phyloP scores from a whole-genome alignment of 2,888 invertebrate species.

The Micoletzkya japonica region DNA sequence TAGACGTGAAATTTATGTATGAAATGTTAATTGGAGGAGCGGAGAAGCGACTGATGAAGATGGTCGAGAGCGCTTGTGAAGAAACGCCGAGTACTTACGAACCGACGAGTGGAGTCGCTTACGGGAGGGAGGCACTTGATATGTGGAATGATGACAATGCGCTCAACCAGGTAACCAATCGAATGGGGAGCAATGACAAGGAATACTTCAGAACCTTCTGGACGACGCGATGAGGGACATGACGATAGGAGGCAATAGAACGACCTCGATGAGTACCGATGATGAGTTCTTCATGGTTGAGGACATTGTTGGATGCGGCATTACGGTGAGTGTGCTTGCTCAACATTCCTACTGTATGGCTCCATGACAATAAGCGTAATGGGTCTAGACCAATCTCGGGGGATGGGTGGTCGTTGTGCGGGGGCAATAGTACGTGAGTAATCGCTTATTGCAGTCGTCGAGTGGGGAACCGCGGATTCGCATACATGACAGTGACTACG shows the following conservation, averaged over 20 bases:
- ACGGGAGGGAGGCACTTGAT: conserved; percentile 18
- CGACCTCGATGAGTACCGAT: conserved; percentile 36
- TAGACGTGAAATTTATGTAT: background rate
- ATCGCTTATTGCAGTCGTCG: conserved; percentile 26
- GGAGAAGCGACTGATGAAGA: conserved; percentile 1
- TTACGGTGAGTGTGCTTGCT: conserved; percentile 36
- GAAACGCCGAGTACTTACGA: background rate
- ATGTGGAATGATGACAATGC: background rate
- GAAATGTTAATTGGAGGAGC: background rate
- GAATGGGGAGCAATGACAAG: background rate
- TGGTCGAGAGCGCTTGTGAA: conserved; percentile 20
- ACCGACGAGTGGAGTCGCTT: background rate
- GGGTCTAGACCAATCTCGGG: no score
- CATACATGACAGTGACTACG: conserved; percentile 24
- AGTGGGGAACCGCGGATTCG: conserved; percentile 38
- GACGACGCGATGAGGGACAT: conserved; percentile 23
- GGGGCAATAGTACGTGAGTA: background rate
- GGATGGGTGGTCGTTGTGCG: background rate
- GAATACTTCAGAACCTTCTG: conserved; percentile 18
- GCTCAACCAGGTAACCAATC: background rate
- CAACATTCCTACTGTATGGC: background rate
- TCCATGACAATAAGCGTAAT: background rate
- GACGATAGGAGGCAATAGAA: background rate
- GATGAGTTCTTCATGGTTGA: conserved; percentile 60
- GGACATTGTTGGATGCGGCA: conserved; percentile 54